phyloP scores from a whole-genome alignment of 2,113 vertebrate species.

The Lampris incognitus region DNA sequence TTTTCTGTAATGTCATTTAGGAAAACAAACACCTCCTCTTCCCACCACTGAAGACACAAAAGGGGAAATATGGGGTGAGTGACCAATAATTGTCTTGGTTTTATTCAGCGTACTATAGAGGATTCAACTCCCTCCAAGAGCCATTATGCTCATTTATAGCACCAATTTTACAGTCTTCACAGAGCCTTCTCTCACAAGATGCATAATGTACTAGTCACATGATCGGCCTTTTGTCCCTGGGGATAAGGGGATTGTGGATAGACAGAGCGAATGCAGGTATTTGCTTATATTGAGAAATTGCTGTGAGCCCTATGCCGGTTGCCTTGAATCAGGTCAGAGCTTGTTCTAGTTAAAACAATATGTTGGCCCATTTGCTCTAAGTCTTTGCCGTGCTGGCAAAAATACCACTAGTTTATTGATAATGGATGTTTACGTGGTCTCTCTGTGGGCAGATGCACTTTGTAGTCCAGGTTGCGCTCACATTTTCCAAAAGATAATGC shows the following conservation, averaged over 20 bases:
- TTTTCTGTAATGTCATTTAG: slow-evolving; percentile 30
- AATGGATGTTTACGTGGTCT: background rate
- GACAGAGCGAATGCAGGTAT: slow-evolving; percentile 48
- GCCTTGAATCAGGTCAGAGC: slow-evolving; percentile 64
- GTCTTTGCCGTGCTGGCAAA: slow-evolving; percentile 19
- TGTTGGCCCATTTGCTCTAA: slow-evolving; percentile 40
- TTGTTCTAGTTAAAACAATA: slow-evolving; percentile 64
- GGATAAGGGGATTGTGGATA: slow-evolving; percentile 42
- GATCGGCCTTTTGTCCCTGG: slow-evolving; percentile 53
- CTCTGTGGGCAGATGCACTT: background rate
- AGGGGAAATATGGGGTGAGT: slow-evolving; percentile 2
- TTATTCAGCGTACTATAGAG: slow-evolving; percentile 18
- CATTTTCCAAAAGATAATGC: background rate
- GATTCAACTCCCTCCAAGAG: slow-evolving; percentile 44
- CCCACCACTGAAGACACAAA: slow-evolving; percentile 17
- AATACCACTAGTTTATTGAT: background rate
- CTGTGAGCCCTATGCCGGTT: slow-evolving; percentile 35
- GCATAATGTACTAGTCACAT: slow-evolving; percentile 29
- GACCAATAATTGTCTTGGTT: slow-evolving; percentile 4
- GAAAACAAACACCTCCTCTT: slow-evolving; percentile 17
- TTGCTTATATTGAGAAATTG: slow-evolving; percentile 53
- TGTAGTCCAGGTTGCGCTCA: background rate
- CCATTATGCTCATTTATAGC: slow-evolving; percentile 42
- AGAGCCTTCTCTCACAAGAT: slow-evolving; percentile 47
- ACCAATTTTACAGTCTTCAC: slow-evolving; percentile 34